Evolutionary conservation across 2,113 vertebrate genomes (phyloP), one percentile per base, ranked within the genome.

Genomic region (Trematomus loennbergii): DNA sequence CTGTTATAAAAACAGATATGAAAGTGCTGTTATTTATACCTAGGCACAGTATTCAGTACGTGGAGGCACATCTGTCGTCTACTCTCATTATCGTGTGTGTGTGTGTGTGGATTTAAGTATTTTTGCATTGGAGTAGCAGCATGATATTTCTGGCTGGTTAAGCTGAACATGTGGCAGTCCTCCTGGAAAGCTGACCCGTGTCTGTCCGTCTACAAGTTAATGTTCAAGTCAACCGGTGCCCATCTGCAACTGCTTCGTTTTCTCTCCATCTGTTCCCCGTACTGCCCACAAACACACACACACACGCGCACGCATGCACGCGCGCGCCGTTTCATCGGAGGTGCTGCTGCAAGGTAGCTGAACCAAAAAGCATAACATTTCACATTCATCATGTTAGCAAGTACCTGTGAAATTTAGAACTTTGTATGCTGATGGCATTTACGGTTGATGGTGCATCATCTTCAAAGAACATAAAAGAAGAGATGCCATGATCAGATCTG

Each of bases 151-250:
- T 87, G 86, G 79, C 73, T 84, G 57, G 70, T 84, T 82, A 57
- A 70, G 71, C 77, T 65, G 81, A 90, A 90, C 88, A 90, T 87
- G 85, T 89, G 88, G 82, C 43, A 9, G n/a, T 83, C 73, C 77
- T 84, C 52, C 77, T 79, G 76, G 48, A 79, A 69, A 77, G 68
- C 74, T 88, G 85, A 91, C 81, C 88, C 78, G 78, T 66, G 75
- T 81, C n/a, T 1, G 49, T 75, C 79, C 75, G 59, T 68, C 77
- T 82, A 62, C 83, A 80, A 79, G 79, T 90, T 85, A 91, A 81
- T 80, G 75, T 84, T 83, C 73, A 84, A 84, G 60, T 84, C 69
- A 59, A 81, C 74, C 70, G 66, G 55, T 54, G 68, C 74, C 76
- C 76, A 81, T 86, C 80, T 88, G 83, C 68, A 87, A 72, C 78